Base-by-base conservation (phyloP, 2,113 vertebrate genomes). In the Copsychus sechellarum region DNA sequence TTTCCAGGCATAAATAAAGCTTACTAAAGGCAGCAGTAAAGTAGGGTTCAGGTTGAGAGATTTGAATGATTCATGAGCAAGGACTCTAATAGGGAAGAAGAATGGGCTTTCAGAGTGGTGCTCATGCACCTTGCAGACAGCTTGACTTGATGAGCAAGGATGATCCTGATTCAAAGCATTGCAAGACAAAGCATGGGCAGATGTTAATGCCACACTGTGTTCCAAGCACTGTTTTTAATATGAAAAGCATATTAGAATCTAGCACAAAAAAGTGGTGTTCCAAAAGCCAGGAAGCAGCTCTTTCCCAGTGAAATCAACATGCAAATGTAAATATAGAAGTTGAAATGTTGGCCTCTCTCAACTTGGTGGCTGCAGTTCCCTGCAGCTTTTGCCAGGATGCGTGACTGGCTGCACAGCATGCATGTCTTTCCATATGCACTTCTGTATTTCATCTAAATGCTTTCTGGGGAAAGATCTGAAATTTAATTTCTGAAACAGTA, bases 81-180 rank as follows among this genome's bases (percentile, higher is more conserved):
- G 40, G 69, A 79, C 34, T 74, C 24, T 66, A 47, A 51, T 0
- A 51, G 60, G 43, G 29, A 69, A 54, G 40, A 91, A 73, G 62
- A 90, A 72, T 34, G 25, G 54, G 40, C 42, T 77, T 80, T 38
- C 57, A 80, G 70, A 80, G 40, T 31, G 61, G 22, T 0, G 1
- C 40, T 92, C 69, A 48, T 51, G 43, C 47, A 79, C 43, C 57
- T 56, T 0, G 62, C 57, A 56, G 60, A 69, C 72, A 86, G 77
- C 72, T 91, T 84, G 84, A 56, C 60, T 89, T 62, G 84, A 78
- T 70, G 80, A 82, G 92, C 79, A 82, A 90, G 42, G 70, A 77
- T 94, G 74, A 54, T 92, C 79, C 79, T 16, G n/a, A 76, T 54
- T 92, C 85, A 88, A 79, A 92, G 86, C 34, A 79, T 6, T 6